These are phyloP conservation scores for Atta texana DNA, from an alignment of 1,140 invertebrate genomes.

Conservation along the genomic window DNA sequence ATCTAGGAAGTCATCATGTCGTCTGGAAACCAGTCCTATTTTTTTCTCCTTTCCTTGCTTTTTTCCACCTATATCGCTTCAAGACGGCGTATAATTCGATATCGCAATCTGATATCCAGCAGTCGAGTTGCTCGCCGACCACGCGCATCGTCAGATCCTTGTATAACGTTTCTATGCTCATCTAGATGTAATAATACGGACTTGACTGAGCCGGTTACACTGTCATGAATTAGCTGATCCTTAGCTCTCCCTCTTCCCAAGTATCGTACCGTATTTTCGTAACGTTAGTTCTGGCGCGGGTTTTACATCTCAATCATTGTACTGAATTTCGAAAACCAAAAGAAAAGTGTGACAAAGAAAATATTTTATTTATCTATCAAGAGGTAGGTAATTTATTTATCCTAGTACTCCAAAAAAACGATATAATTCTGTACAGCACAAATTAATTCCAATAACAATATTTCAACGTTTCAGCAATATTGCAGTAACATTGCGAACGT, in stretches of 20 bases:
- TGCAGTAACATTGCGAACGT: too few relatives aligned
- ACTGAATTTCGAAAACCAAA: not conserved
- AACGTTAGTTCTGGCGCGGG: not conserved
- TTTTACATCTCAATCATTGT: not conserved
- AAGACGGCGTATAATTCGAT: slow-evolving; percentile 86
- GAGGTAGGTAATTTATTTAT: not conserved
- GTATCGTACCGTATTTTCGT: slow-evolving; percentile 3
- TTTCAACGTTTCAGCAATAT: too few relatives aligned
- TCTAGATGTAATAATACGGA: slow-evolving; percentile 41
- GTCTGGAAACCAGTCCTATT: not conserved
- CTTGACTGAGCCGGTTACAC: slow-evolving; percentile 39
- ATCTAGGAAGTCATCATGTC: not conserved
- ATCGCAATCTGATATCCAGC: slow-evolving; percentile 81
- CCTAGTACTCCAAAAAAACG: not conserved
- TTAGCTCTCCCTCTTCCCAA: not conserved
- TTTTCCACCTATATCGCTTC: slow-evolving; percentile 82
- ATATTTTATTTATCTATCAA: not conserved
- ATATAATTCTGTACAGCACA: not conserved
- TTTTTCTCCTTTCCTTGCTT: slow-evolving; percentile 43
- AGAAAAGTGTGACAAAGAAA: not conserved
- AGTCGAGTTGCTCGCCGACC: slow-evolving; percentile 67
- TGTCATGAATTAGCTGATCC: slow-evolving; percentile 29
- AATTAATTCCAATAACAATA: too few relatives aligned
- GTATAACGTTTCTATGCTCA: slow-evolving; percentile 51
- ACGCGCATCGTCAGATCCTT: slow-evolving; percentile 62